Percentiles rank a stretch among this genome's conserved stretches.
Conservation (phyloP, 2,113 vertebrate genomes). For the Pongo pygmaeus region DNA sequence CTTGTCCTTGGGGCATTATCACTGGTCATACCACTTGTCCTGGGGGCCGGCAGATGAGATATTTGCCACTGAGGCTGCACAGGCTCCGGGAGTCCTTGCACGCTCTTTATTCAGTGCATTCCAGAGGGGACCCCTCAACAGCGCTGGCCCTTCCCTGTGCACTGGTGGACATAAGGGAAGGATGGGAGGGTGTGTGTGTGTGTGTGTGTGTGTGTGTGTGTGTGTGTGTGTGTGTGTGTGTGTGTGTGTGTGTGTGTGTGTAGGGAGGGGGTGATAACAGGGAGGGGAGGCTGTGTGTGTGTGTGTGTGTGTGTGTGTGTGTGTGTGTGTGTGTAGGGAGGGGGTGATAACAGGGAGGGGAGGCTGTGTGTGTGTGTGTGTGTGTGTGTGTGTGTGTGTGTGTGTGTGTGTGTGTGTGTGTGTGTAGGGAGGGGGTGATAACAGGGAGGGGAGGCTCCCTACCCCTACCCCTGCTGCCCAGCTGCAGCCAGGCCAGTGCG, state of each 20-base stretch:
- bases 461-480: too few species aligned
- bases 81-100: background rate
- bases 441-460: background rate
- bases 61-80: background rate
- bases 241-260: too few species aligned
- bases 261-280: background rate
- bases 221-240: background rate
- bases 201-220: background rate
- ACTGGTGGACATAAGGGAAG: background rate
- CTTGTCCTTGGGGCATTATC: slow-evolving; percentile 32
- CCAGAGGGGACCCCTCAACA: slow-evolving; percentile 60
- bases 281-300: too few species aligned
- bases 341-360: background rate
- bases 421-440: background rate
- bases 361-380: background rate
- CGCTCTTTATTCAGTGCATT: slow-evolving; percentile 77
- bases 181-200: background rate
- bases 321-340: background rate
- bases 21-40: background rate
- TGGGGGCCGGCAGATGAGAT: background rate
- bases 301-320: background rate
- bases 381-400: background rate
- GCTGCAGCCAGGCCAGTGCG: background rate
- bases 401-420: background rate
- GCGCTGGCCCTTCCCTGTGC: background rate